Percentiles rank a stretch among this genome's conserved stretches.
These are phyloP conservation scores for Eulemur macaco DNA, from an alignment of 2,113 vertebrate species.

Conservation along the genomic window DNA sequence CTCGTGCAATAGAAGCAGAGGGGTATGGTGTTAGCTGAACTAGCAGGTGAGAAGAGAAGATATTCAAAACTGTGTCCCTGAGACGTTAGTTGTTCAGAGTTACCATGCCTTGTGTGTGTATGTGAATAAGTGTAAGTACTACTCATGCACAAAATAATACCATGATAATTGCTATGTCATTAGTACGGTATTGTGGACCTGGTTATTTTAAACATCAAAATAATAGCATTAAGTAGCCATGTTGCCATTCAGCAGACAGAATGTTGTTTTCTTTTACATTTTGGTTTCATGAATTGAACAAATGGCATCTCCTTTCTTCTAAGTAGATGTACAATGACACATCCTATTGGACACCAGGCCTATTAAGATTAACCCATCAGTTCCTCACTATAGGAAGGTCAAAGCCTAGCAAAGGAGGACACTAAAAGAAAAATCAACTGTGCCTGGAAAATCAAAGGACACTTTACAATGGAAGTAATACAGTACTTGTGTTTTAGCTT, in stretches of 20 bases:
- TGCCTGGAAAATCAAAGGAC: background rate
- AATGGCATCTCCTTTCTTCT: background rate
- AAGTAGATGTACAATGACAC: background rate
- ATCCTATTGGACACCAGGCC: background rate
- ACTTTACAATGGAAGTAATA: background rate
- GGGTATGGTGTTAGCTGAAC: background rate
- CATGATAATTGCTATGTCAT: background rate
- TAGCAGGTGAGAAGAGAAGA: background rate
- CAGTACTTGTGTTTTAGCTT: background rate
- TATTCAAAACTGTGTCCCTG: background rate
- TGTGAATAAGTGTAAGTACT: background rate
- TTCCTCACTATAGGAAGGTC: background rate
- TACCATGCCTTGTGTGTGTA: background rate
- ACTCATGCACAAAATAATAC: background rate
- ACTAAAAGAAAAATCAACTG: background rate
- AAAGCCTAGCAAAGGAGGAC: background rate
- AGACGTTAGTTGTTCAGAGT: background rate
- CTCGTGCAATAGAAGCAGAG: background rate
- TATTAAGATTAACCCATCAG: background rate
- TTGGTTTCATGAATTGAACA: background rate
- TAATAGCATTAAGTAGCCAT: background rate
- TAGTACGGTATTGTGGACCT: background rate
- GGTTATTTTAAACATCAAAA: background rate
- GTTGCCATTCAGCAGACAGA: background rate
- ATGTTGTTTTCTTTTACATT: background rate